phyloP scores from a whole-genome alignment of 1,140 invertebrate species.

The Dendrolimus kikuchii region DNA sequence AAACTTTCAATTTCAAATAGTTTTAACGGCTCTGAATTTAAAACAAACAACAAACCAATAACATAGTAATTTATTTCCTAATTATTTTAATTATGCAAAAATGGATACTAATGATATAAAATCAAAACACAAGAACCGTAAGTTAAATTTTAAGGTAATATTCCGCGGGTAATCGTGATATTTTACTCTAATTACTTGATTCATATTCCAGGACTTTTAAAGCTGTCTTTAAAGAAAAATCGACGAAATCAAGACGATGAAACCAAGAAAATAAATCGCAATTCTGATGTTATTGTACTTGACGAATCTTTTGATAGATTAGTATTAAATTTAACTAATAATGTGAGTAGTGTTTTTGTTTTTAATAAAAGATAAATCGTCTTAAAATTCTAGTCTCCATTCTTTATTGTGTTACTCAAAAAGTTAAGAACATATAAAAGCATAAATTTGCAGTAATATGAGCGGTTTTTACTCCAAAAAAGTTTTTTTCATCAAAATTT shows the following conservation, averaged over 20 bases:
- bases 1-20: no score
- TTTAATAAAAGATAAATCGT: neutral
- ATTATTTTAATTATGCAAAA: slow-evolving; percentile 7
- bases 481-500: neutral
- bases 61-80: neutral
- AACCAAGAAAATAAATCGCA: slow-evolving; percentile 25
- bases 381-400: no score
- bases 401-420: no score
- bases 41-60: neutral
- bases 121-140: slow-evolving; percentile 31
- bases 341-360: slow-evolving; percentile 28
- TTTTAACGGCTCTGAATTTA: neutral
- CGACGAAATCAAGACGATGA: slow-evolving; percentile 24
- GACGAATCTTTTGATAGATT: slow-evolving; percentile 56
- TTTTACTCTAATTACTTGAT: no score
- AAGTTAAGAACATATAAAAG: no score
- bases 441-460: neutral
- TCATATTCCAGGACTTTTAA: slow-evolving; percentile 36
- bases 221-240: slow-evolving; percentile 55
- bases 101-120: slow-evolving; percentile 33
- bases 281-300: slow-evolving; percentile 45
- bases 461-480: neutral
- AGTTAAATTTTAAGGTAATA: slow-evolving; percentile 16
- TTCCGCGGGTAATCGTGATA: slow-evolving; percentile 1
- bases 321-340: slow-evolving; percentile 28